A percentile compares a stretch with the other conserved stretches of the same genome.
phyloP scores from a whole-genome alignment of 2,888 invertebrate genomes.

The Hanleya hanleyi region DNA sequence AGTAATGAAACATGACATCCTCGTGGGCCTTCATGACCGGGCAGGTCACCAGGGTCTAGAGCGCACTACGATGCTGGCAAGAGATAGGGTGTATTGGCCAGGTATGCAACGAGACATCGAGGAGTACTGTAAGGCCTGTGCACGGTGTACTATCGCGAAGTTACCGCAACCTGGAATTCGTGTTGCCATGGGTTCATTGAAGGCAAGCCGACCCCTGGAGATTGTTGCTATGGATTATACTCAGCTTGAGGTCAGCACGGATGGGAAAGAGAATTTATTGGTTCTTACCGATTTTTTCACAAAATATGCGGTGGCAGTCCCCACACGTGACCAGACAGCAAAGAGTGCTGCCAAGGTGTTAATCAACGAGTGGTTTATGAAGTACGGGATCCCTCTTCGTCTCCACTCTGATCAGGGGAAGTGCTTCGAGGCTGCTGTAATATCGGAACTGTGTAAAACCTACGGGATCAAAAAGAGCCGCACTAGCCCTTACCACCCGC shows the following conservation, averaged over 20 bases:
- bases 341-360: constrained; percentile 17
- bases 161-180: background rate
- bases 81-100: constrained; percentile 7
- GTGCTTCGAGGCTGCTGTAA: constrained; percentile 14
- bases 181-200: background rate
- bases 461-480: no score
- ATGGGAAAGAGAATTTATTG: constrained; percentile 17
- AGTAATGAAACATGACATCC: background rate
- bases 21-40: constrained; percentile 1
- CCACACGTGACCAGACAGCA: constrained; percentile 27
- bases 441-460: no score
- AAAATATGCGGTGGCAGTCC: constrained; percentile 18
- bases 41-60: constrained; percentile 15
- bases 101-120: background rate
- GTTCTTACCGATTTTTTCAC: constrained; percentile 26
- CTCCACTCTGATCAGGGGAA: constrained; percentile 30
- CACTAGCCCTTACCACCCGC: no score
- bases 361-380: constrained; percentile 26
- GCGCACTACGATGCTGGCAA: background rate
- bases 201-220: constrained; percentile 7
- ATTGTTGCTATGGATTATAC: background rate
- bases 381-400: constrained; percentile 19
- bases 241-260: background rate
- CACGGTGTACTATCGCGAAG: constrained; percentile 9
- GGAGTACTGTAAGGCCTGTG: background rate